Evolutionary conservation across 2,888 invertebrate species (phyloP), one percentile per base, ranked within the genome.

Genomic region (Gymnoscelis rufifasciata): DNA sequence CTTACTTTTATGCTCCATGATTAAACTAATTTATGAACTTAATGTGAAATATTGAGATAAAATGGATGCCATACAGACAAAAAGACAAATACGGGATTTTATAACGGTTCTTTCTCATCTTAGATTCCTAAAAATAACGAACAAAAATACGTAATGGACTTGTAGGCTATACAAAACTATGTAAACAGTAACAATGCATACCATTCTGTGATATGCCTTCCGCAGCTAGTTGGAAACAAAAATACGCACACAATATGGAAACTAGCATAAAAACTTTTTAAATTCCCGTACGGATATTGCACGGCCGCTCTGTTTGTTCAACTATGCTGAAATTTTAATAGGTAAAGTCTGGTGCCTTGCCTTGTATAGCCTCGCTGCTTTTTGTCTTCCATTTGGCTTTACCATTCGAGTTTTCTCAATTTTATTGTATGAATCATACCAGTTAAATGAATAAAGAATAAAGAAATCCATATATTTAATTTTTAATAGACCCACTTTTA

Each of bases 311-410:
- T 46, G 65, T 67, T 69, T 70, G 70, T 65, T 65, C 62, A 60
- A 59, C 64, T 59, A 51, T 46, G 56, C 61, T 71, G 67, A 74
- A 74, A 73, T 68, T 70, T 74, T 74, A 69, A 74, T 72, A 70
- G 71, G 59, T 60, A 62, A 60, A 61, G 58, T 64, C 57, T 51
- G 48, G 46, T 29, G 29, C 35, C 47, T 59, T 51, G 46, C 24
- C 38, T 51, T 48, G 44, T 26, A 48, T 53, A 51, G 51, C 54
- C 48, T 57, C 45, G 47, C 54, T 57, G 50, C 26, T 37, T 8
- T 42, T 40, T 52, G 47, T 41, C 31, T 49, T 45, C 35, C 13
- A 24, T 44, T 51, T 30, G 7, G 10, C 35, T 36, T 19, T 7
- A 30, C 39, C 30, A 19, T 30, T 30, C 23, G 4, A 33, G 8